A percentile compares a stretch with the other conserved stretches of the same genome.
Conservation (phyloP, 2,797 vertebrate species). For the Austrolebias charrua region DNA sequence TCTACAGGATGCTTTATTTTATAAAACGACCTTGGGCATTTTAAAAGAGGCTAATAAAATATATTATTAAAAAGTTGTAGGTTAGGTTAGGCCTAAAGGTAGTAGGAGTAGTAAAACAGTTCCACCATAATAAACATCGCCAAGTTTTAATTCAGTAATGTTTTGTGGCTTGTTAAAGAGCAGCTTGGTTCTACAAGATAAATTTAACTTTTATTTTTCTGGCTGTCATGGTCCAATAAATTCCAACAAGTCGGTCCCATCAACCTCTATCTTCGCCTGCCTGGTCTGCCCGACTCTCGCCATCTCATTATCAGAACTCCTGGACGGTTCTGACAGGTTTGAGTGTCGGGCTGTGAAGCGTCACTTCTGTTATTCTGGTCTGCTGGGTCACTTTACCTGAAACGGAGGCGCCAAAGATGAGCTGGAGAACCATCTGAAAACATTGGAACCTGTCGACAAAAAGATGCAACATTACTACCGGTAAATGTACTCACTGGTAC, state of each 20-base stretch:
- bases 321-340: slow-evolving; percentile 1
- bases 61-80: too few species aligned
- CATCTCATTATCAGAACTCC: slow-evolving; percentile 26
- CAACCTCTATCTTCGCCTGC: slow-evolving; percentile 5
- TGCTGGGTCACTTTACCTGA: not conserved
- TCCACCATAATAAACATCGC: too few species aligned
- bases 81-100: too few species aligned
- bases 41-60: too few species aligned
- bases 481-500: not conserved
- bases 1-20: too few species aligned
- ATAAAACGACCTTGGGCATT: too few species aligned
- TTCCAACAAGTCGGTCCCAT: not conserved
- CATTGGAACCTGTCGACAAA: not conserved
- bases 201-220: slow-evolving; percentile 1
- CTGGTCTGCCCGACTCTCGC: slow-evolving; percentile 4
- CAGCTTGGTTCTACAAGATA: not conserved
- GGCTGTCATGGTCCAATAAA: slow-evolving; percentile 1
- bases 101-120: too few species aligned
- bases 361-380: slow-evolving; percentile 1
- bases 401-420: slow-evolving; percentile 3
- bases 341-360: not conserved
- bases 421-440: not conserved
- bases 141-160: too few species aligned
- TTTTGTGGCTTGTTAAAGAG: not conserved
- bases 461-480: not conserved